Base-by-base conservation (phyloP, 1,140 invertebrate species). In the Caenorhabditis inopinata region DNA sequence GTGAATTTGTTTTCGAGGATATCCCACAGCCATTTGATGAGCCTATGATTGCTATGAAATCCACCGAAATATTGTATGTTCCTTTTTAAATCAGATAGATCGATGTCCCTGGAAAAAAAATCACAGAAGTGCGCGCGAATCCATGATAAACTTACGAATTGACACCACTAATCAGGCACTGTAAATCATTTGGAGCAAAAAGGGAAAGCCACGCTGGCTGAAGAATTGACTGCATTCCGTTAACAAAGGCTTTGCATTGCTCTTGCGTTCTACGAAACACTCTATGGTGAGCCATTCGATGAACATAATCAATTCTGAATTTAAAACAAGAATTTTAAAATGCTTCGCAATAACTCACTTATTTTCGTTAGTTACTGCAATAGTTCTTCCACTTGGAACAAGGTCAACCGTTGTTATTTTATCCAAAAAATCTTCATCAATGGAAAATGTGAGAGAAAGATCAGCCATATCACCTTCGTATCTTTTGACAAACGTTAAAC, bases 61-160 rank as follows among this genome's bases (percentile, higher is more conserved):
- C 97, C 97, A 45, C 97, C 97, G 90, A 97, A 99, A 90, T 99
- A 99, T 90, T 97, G 95, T 2, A 96, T 98, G 89, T 98, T 93
- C 84, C 86, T 82, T 29, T 78, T 47, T n/a, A 88, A 48, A 62
- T 88, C 87, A 3, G 51, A 53, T 48, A 88, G 45, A 74, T 88
- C 87, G 74, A 88, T 83, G 38, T 88, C 87, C 29, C 84, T 85
- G 27, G 47, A 85, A 47, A 5, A 46, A 1, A 16, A 12, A 29
- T 46, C 7, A 18, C 9, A 2, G 21, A 27, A 25, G 9, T 2
- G 4, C n/a, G n/a, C n/a, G 12, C 16, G n/a, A 4, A 35, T 1
- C 4, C 16, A 38, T 21, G 0, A 7, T 14, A 45, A 79, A 58
- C 74, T 76, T 88, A 90, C 35, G 85, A 85, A 32, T 87, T 88